Percentiles rank a stretch among this genome's conserved stretches.
These are phyloP conservation scores for Tapirus terrestris DNA, from an alignment of 2,113 vertebrate genomes.

Conservation along the genomic window DNA sequence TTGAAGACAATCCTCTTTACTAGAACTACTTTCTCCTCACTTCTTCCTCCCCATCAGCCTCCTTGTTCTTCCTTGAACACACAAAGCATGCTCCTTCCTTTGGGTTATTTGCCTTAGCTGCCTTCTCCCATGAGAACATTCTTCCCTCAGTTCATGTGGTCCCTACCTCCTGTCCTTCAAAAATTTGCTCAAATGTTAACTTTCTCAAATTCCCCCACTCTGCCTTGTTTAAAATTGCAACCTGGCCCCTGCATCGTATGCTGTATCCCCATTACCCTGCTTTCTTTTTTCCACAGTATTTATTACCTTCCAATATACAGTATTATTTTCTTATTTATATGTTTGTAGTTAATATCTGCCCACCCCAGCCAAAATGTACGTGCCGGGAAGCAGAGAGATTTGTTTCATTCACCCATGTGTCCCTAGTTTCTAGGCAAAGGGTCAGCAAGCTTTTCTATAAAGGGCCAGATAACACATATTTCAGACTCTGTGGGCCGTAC, in stretches of 20 bases:
- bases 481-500: not conserved
- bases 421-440: not conserved
- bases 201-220: not conserved
- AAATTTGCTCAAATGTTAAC: not conserved
- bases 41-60: not conserved
- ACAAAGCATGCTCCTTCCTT: not conserved
- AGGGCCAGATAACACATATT: not conserved
- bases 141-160: not conserved
- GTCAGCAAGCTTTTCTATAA: not conserved
- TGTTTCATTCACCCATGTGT: not conserved
- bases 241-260: accelerated
- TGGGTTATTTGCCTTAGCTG: not conserved
- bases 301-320: not conserved
- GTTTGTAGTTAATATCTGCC: not conserved
- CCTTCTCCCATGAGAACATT: not conserved
- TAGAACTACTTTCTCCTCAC: not conserved
- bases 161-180: not conserved
- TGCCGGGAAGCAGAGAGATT: not conserved
- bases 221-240: not conserved
- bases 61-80: not conserved
- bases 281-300: not conserved
- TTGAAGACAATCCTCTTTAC: not conserved
- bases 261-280: not conserved
- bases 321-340: not conserved
- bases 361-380: not conserved